Evolutionary conservation across 2,113 vertebrate species (phyloP), one percentile per base, ranked within the genome.

Genomic region (Felis chaus): DNA sequence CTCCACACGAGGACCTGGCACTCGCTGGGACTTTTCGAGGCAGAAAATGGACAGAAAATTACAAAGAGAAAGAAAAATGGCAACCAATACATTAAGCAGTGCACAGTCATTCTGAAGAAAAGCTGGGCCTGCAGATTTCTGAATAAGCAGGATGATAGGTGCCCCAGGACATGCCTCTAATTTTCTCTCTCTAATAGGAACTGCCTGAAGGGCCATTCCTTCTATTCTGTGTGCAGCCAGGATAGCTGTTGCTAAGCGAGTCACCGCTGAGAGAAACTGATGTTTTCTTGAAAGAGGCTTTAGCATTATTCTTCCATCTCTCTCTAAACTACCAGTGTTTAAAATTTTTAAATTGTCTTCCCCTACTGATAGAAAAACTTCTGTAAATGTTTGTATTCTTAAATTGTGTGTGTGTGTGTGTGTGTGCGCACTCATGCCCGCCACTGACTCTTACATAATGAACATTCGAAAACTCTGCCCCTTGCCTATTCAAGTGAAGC

Each of bases 41-140:
- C 36, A 90, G 48, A 95, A 84, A 96, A 94, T 61, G 4, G 23
- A 69, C 39, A 83, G 41, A 87, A 93, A 89, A 61, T 82, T 84
- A 23, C 27, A 81, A 55, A 80, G 55, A 84, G 80, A 65, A 39
- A 86, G 74, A 80, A 96, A 96, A 89, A 93, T 14, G 13, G 33
- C 33, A 50, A 57, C 48, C n/a, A 31, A 1, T 53, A 45, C 33
- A 29, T 57, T 18, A 80, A 96, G 19, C 9, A 16, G 41, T 65
- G 4, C 90, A 55, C 73, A 96, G 61, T 45, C 36, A 39, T 19
- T 91, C 41, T n/a, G 68, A 55, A 73, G 69, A 48, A 84, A 41
- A 88, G 15, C 29, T 48, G 19, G 73, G 11, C 45, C 48, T 95
- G 50, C 9, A 78, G 86, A 73, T 78, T 93, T 89, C 65, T 82